Percentiles rank a stretch among this genome's conserved stretches.
phyloP scores from a whole-genome alignment of 2,888 invertebrate genomes.

The Eristalis arbustorum region DNA sequence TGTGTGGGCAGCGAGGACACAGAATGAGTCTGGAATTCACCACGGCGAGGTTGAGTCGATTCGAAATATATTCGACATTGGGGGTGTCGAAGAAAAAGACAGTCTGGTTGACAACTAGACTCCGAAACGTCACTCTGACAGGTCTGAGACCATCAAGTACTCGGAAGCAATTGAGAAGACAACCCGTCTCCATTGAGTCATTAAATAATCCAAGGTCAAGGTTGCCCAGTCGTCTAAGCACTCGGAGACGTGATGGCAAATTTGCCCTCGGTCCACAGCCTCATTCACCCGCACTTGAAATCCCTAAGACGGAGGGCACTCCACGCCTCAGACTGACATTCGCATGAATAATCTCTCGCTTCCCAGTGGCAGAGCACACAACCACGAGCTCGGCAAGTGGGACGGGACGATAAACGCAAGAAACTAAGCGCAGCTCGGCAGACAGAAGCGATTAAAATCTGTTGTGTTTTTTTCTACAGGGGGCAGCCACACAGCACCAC shows the following conservation, averaged over 20 bases:
- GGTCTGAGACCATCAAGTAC: no score
- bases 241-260: no score
- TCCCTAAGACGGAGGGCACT: neutral
- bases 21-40: neutral
- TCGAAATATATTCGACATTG: no score
- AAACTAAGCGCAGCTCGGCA: neutral
- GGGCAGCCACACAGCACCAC: neutral
- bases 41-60: neutral
- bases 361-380: neutral
- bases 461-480: neutral
- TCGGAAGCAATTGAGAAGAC: no score
- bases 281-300: neutral
- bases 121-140: no score
- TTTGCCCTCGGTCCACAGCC: neutral
- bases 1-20: neutral
- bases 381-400: neutral
- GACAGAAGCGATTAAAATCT: constrained; percentile 2
- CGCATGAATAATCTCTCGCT: neutral
- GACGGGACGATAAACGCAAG: neutral
- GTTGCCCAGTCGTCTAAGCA: no score
- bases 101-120: no score
- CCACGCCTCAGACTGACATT: neutral
- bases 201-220: no score
- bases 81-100: no score
- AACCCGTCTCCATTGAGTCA: no score